phyloP scores from a whole-genome alignment of 2,888 invertebrate species.

The Diogma glabrata region DNA sequence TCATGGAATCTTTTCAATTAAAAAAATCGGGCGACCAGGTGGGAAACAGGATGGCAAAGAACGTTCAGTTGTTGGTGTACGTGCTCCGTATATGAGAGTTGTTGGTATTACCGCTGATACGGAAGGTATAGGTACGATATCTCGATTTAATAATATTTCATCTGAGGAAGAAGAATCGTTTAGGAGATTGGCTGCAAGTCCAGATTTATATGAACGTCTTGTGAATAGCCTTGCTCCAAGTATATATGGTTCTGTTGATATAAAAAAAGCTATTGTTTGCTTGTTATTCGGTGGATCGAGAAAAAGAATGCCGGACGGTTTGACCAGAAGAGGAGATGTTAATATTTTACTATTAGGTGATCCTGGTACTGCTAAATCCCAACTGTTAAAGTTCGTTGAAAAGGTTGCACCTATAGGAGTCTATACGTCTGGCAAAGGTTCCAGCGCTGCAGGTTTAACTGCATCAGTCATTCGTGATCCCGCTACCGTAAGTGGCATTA shows the following conservation, averaged over 20 bases:
- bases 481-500: constrained; percentile 55
- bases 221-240: constrained; percentile 91
- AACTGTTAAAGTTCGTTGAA: constrained; percentile 94
- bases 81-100: constrained; percentile 88
- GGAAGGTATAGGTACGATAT: constrained; percentile 57
- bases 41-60: constrained; percentile 58
- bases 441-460: constrained; percentile 96
- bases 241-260: constrained; percentile 86
- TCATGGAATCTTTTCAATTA: constrained; percentile 93
- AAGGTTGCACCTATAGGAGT: constrained; percentile 87
- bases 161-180: constrained; percentile 53
- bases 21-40: constrained; percentile 56
- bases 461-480: constrained; percentile 96
- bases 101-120: constrained; percentile 83
- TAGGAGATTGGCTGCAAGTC: constrained; percentile 66
- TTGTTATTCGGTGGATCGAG: constrained; percentile 87
- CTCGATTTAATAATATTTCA: constrained; percentile 41
- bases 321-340: constrained; percentile 92
- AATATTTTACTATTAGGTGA: constrained; percentile 92
- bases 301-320: constrained; percentile 85
- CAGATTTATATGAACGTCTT: constrained; percentile 80
- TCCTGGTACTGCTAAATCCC: constrained; percentile 99
- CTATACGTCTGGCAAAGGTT: constrained; percentile 99
- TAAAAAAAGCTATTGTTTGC: constrained; percentile 94
- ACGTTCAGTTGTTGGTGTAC: constrained; percentile 77